These are phyloP conservation scores for Synanceia verrucosa DNA, from an alignment of 2,797 vertebrate species.

Conservation along the genomic window DNA sequence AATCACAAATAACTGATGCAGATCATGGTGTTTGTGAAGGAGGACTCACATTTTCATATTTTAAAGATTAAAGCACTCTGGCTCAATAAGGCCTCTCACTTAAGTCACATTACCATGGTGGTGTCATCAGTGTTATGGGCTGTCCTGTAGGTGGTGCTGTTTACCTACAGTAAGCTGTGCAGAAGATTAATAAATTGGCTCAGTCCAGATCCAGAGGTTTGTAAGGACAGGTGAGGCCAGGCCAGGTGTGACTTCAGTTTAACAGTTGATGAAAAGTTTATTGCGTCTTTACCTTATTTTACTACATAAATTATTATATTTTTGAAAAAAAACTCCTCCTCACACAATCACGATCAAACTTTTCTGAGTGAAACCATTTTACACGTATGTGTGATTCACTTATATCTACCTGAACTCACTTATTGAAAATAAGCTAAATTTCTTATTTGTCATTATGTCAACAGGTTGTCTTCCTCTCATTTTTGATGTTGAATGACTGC, in stretches of 20 bases:
- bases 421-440: neutral
- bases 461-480: neutral
- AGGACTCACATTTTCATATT: neutral
- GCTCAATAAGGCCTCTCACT: neutral
- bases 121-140: neutral
- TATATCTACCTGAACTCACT: neutral
- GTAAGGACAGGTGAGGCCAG: neutral
- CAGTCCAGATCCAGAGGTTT: neutral
- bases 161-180: constrained; percentile 6
- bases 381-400: neutral
- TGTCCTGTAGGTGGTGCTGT: constrained; percentile 65
- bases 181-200: neutral
- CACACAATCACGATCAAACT: neutral
- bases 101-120: fast-evolving
- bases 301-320: neutral
- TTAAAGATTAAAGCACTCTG: neutral
- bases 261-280: neutral
- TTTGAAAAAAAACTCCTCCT: neutral
- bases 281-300: too few relatives aligned
- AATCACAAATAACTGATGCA: neutral
- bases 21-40: neutral
- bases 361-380: too few relatives aligned
- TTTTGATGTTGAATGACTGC: neutral
- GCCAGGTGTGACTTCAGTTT: neutral
- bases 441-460: neutral